Percentiles rank a stretch among this genome's conserved stretches.
Evolutionary conservation across 2,797 vertebrate species (phyloP).

Genomic region (Catostomus latipinnis): DNA sequence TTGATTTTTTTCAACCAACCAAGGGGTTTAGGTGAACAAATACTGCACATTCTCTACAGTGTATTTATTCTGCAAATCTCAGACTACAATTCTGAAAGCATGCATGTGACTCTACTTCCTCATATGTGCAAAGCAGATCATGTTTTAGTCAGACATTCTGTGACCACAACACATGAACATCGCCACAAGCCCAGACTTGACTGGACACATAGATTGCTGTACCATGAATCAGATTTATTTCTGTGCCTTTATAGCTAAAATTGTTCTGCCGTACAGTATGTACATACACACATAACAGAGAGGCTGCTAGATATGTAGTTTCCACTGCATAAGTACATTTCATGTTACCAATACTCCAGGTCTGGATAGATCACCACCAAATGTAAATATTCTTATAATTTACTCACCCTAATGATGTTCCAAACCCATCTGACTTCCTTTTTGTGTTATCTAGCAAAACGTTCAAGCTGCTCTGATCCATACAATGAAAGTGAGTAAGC

Average conservation of each 20-base stretch:
- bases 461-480: no score
- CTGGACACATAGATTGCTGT: neutral
- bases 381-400: no score
- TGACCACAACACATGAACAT: conserved; percentile 18
- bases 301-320: no score
- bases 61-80: neutral
- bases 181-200: neutral
- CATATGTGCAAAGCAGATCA: conserved; percentile 34
- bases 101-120: conserved; percentile 51
- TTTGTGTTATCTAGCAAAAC: no score
- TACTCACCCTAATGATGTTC: no score
- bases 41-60: neutral
- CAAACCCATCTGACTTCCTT: no score
- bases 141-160: conserved; percentile 22
- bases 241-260: neutral
- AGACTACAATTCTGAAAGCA: neutral
- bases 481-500: no score
- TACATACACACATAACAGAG: no score
- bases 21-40: neutral
- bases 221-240: neutral
- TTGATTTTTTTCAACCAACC: neutral
- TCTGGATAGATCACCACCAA: no score
- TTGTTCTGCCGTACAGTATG: neutral
- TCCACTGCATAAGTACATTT: no score
- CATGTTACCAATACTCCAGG: neutral